Conservation (phyloP, 2,113 vertebrate species). For the Rafetus swinhoei region DNA sequence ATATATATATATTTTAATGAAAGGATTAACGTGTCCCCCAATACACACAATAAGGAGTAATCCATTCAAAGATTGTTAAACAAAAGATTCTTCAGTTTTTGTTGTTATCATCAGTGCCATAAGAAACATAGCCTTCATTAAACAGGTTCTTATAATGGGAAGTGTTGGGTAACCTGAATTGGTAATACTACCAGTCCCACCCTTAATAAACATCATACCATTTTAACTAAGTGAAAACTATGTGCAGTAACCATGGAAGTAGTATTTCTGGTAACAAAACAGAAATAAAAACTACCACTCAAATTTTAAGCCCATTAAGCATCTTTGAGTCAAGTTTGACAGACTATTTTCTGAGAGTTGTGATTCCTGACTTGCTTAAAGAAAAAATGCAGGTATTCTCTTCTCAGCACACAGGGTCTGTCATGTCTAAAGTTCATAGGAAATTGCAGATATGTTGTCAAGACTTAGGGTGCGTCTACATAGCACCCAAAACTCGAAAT, state of each 20-base stretch:
- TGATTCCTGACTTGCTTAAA: slow-evolving; percentile 52
- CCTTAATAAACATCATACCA: neutral
- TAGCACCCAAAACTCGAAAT: too few relatives aligned
- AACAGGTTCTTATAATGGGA: neutral
- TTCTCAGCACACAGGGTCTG: slow-evolving; percentile 44
- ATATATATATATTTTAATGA: neutral
- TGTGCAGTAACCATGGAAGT: neutral
- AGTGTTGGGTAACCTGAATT: neutral
- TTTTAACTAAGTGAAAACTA: neutral
- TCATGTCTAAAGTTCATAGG: slow-evolving; percentile 56
- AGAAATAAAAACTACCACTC: slow-evolving; percentile 26
- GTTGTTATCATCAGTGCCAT: neutral
- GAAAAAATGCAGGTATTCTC: slow-evolving; percentile 44
- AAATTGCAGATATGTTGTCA: slow-evolving; percentile 50
- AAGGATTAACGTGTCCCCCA: neutral
- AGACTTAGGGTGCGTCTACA: neutral
- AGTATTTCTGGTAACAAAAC: slow-evolving; percentile 37
- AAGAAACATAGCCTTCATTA: neutral
- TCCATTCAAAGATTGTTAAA: neutral
- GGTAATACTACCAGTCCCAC: neutral
- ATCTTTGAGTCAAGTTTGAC: slow-evolving; percentile 21
- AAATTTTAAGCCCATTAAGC: neutral
- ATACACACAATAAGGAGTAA: neutral
- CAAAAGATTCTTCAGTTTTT: neutral
- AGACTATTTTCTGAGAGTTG: slow-evolving; percentile 21